A percentile compares a stretch with the other conserved stretches of the same genome.
These are phyloP conservation scores for Sicus ferrugineus DNA, from an alignment of 2,888 invertebrate species.

Conservation along the genomic window DNA sequence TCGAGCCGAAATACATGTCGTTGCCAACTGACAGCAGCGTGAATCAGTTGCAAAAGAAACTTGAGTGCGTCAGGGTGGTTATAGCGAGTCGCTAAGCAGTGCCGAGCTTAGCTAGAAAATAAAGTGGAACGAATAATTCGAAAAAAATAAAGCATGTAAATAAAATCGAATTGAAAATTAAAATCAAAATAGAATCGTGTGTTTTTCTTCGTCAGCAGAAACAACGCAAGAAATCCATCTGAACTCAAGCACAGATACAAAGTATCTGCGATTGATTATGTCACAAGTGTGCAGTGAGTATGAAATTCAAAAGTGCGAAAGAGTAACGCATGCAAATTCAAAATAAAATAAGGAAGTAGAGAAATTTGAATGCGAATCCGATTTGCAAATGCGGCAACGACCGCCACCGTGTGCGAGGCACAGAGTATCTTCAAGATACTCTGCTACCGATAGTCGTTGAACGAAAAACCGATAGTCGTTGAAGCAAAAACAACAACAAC, in stretches of 20 bases:
- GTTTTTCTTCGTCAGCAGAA: neutral
- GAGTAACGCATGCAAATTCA: neutral
- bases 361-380: no score
- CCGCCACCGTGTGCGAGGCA: no score
- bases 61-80: neutral
- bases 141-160: neutral
- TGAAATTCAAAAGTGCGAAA: neutral
- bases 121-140: conserved; percentile 6
- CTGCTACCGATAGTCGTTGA: no score
- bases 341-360: conserved; percentile 7
- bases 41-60: conserved; percentile 28
- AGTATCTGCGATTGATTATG: conserved; percentile 17
- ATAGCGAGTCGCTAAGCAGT: neutral
- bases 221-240: no score
- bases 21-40: neutral
- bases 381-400: no score
- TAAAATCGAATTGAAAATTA: neutral
- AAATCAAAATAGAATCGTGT: neutral
- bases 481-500: no score
- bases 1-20: neutral
- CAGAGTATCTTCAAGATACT: no score
- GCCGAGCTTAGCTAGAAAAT: neutral
- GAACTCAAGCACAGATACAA: no score
- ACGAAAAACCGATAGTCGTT: no score
- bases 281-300: conserved; percentile 5